These are phyloP conservation scores for Leucophenga varia DNA, from an alignment of 1,140 invertebrate genomes.

Conservation along the genomic window DNA sequence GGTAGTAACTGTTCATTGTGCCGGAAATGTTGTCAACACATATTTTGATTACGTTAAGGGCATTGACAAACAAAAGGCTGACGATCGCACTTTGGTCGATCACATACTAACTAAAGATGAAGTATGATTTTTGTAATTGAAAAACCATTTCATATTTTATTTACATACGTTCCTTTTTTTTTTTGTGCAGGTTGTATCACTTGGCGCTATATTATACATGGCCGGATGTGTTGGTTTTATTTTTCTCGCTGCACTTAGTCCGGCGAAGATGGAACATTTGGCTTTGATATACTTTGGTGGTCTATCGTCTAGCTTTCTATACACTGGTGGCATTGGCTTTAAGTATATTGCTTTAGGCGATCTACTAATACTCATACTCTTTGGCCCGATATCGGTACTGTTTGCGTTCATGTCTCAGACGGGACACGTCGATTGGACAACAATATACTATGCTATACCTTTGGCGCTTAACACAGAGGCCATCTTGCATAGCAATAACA, in stretches of 20 bases:
- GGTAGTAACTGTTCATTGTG: constrained; percentile 88
- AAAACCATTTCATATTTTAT: background rate
- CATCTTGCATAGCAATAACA: constrained; percentile 93
- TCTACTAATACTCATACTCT: constrained; percentile 86
- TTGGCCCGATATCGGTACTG: constrained; percentile 91
- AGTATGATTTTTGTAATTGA: constrained; percentile 23
- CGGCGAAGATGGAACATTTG: constrained; percentile 90
- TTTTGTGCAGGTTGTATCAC: constrained; percentile 66
- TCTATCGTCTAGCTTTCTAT: constrained; percentile 90
- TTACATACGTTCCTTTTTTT: background rate
- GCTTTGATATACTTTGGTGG: constrained; percentile 94
- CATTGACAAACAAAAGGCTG: constrained; percentile 87
- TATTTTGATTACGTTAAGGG: constrained; percentile 94
- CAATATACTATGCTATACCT: constrained; percentile 91
- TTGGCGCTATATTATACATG: constrained; percentile 85
- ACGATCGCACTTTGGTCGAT: constrained; percentile 91
- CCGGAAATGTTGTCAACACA: constrained; percentile 96
- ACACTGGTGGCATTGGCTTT: constrained; percentile 90
- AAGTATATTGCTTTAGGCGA: constrained; percentile 93
- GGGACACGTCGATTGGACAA: constrained; percentile 79
- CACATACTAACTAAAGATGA: constrained; percentile 68
- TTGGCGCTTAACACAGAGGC: constrained; percentile 92
- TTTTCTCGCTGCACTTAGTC: constrained; percentile 74
- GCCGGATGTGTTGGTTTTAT: constrained; percentile 88
- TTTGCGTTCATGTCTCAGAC: constrained; percentile 93